phyloP scores from a whole-genome alignment of 2,797 vertebrate species.

The Cetoscarus ocellatus region DNA sequence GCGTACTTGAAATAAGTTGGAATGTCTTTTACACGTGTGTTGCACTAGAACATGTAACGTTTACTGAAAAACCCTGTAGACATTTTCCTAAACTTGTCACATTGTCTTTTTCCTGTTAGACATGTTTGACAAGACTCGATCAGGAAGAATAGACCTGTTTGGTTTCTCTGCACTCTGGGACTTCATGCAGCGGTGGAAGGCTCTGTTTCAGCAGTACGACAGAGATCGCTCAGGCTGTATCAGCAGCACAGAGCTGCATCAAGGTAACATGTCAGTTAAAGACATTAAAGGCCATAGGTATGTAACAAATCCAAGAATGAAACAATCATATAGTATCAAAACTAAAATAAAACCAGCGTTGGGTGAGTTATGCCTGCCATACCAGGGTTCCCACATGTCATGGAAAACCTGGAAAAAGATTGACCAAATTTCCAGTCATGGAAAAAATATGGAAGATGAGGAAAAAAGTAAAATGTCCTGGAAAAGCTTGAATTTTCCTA shows the following conservation, averaged over 20 bases:
- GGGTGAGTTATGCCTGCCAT: too few species aligned
- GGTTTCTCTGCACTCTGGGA: conserved; percentile 93
- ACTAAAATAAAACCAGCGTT: too few species aligned
- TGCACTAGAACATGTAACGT: neutral
- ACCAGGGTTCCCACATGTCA: too few species aligned
- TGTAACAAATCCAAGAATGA: too few species aligned
- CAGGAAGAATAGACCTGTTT: conserved; percentile 90
- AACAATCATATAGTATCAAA: too few species aligned
- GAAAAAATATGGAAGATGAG: too few species aligned
- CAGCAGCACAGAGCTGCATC: conserved; percentile 90
- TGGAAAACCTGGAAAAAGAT: too few species aligned
- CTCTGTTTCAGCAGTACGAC: conserved; percentile 95
- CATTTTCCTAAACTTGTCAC: neutral
- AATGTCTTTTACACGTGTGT: conserved; percentile 2
- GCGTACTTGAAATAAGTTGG: neutral
- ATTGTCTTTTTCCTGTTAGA: conserved; percentile 78
- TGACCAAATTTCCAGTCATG: too few species aligned
- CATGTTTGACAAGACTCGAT: conserved; percentile 94
- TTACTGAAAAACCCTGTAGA: neutral
- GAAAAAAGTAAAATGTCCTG: too few species aligned
- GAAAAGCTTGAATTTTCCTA: too few species aligned
- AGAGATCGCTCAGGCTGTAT: conserved; percentile 91
- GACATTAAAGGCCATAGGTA: too few species aligned
- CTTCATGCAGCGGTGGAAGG: conserved; percentile 94
- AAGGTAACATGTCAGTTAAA: conserved; percentile 84